phyloP scores from a whole-genome alignment of 1,140 invertebrate species.

The Dryas iulia region DNA sequence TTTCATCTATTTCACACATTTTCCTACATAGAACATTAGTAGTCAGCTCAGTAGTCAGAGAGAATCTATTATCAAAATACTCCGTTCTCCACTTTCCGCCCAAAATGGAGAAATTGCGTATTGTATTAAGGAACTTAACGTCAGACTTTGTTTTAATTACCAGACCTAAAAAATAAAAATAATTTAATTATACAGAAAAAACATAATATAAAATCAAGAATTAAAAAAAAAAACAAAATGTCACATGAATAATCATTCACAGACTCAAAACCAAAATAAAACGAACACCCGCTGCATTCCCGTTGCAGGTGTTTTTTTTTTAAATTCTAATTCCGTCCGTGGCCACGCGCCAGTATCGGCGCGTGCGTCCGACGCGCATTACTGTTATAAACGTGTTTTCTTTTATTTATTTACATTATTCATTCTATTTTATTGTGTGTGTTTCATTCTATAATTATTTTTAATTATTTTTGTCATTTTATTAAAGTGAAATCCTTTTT shows the following conservation, averaged over 20 bases:
- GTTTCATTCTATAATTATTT: background rate
- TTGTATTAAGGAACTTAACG: too few species aligned
- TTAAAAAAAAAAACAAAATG: slow-evolving; percentile 20
- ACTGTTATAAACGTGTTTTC: slow-evolving; percentile 28
- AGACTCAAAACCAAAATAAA: slow-evolving; percentile 54
- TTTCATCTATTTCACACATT: too few species aligned
- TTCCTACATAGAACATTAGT: too few species aligned
- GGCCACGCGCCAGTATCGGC: slow-evolving; percentile 65
- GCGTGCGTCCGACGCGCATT: slow-evolving; percentile 56
- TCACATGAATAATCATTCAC: slow-evolving; percentile 42
- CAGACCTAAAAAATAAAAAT: too few species aligned
- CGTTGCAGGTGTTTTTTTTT: slow-evolving; percentile 69
- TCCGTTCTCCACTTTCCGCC: too few species aligned
- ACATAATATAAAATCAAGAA: background rate
- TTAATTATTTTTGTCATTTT: background rate
- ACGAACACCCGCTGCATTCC: slow-evolving; percentile 62
- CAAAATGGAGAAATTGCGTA: too few species aligned
- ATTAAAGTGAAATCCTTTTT: too few species aligned
- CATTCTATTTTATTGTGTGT: too few species aligned
- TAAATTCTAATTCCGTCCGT: slow-evolving; percentile 70
- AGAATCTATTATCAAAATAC: too few species aligned
- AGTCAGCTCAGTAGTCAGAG: too few species aligned
- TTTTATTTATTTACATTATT: slow-evolving; percentile 4
- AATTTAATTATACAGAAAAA: too few species aligned
- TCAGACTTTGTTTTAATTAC: too few species aligned